These are phyloP conservation scores for Phorcus lineatus DNA, from an alignment of 2,888 invertebrate genomes.

Conservation along the genomic window DNA sequence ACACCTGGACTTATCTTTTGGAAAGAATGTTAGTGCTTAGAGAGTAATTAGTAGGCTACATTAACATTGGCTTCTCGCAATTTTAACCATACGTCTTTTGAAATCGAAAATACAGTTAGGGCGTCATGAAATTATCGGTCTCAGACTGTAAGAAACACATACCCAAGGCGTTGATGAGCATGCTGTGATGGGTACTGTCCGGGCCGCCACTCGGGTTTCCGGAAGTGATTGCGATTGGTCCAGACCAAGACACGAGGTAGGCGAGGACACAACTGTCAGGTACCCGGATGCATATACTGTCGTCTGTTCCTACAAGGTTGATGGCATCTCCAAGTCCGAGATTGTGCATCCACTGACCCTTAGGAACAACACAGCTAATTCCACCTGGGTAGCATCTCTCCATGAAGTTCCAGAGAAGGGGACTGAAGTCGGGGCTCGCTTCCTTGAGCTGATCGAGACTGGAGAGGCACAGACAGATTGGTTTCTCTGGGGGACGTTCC, in stretches of 20 bases:
- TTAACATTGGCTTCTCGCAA: too few relatives aligned
- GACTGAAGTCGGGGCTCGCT: conserved; percentile 51
- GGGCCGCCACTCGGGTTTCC: conserved; percentile 59
- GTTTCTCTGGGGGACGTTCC: conserved; percentile 58
- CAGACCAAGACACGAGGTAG: conserved; percentile 52
- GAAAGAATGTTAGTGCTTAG: too few relatives aligned
- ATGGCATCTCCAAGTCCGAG: conserved; percentile 47
- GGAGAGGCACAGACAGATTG: conserved; percentile 61
- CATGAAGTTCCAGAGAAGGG: conserved; percentile 57
- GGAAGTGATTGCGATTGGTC: conserved; percentile 57
- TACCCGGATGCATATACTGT: conserved; percentile 56
- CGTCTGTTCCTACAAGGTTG: conserved; percentile 50
- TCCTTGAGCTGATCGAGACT: conserved; percentile 52
- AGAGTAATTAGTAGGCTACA: too few relatives aligned
- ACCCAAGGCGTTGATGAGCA: conserved; percentile 56
- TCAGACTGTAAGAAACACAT: conserved; percentile 8
- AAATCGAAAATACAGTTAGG: too few relatives aligned
- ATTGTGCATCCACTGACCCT: conserved; percentile 52
- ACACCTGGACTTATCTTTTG: too few relatives aligned
- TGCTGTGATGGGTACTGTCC: conserved; percentile 58
- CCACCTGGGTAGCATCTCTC: conserved; percentile 56
- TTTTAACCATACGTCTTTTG: too few relatives aligned
- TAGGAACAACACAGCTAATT: conserved; percentile 58
- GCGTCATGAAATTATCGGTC: too few relatives aligned
- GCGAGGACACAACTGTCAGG: conserved; percentile 57